Percentiles rank a stretch among this genome's conserved stretches.
phyloP scores from a whole-genome alignment of 2,888 invertebrate genomes.

The Diaperis boleti region DNA sequence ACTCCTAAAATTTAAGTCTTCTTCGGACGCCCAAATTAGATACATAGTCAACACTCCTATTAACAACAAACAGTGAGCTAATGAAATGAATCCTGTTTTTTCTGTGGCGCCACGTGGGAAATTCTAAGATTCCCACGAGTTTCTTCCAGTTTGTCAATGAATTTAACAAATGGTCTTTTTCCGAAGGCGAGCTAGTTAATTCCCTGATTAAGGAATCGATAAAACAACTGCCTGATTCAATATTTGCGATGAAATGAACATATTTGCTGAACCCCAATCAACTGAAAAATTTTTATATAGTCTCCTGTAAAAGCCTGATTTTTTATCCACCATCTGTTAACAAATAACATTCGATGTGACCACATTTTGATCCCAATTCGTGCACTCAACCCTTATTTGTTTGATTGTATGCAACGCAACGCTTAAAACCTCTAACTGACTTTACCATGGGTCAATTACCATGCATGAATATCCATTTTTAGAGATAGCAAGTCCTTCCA shows the following conservation, averaged over 20 bases:
- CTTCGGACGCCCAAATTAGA: neutral
- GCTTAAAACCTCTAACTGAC: too few species aligned
- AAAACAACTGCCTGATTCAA: neutral
- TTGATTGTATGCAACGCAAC: conserved; percentile 33
- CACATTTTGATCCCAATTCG: conserved; percentile 5
- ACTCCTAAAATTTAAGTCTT: neutral
- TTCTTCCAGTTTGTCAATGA: neutral
- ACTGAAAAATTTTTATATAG: too few species aligned
- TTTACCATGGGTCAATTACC: conserved; percentile 18
- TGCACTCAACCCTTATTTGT: conserved; percentile 25
- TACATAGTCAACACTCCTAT: neutral
- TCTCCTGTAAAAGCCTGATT: too few species aligned
- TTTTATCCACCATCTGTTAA: too few species aligned
- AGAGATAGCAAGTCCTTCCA: conserved; percentile 18
- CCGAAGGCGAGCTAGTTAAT: neutral
- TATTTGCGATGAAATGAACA: neutral
- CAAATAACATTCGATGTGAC: too few species aligned
- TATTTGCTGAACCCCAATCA: too few species aligned
- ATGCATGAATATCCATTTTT: conserved; percentile 29
- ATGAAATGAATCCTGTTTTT: neutral
- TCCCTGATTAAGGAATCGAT: neutral
- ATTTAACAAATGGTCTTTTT: neutral
- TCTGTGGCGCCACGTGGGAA: neutral
- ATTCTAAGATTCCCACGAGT: neutral
- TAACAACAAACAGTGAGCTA: neutral